Conservation (phyloP, 23 tunicate genomes). For the Pegea sp. region DNA sequence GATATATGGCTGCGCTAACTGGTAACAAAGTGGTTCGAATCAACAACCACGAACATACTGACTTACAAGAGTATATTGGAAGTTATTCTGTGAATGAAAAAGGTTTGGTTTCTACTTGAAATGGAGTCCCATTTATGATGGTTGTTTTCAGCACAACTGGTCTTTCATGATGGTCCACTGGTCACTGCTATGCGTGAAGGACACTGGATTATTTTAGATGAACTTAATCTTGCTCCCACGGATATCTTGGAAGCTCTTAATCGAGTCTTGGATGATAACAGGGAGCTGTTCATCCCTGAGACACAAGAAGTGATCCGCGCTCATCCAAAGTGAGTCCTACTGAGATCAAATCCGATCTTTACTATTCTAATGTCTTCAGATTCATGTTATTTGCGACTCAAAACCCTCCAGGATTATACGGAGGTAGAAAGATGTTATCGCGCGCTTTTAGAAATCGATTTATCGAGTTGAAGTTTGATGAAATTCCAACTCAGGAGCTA, state of each 20-base stretch:
- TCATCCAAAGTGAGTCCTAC: conserved; percentile 45
- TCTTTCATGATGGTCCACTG: conserved; percentile 86
- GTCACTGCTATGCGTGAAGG: conserved; percentile 98
- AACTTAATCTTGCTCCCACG: conserved; percentile 91
- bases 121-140: neutral
- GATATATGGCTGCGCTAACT: conserved; percentile 33
- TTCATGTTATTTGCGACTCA: conserved; percentile 84
- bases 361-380: conserved; percentile 2
- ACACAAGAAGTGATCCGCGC: conserved; percentile 78
- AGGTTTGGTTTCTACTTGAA: conserved; percentile 10
- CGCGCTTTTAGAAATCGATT: conserved; percentile 82
- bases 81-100: conserved; percentile 25
- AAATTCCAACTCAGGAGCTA: conserved; percentile 65
- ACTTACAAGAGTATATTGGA: conserved; percentile 92
- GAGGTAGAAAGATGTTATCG: conserved; percentile 73
- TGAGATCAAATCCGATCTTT: neutral
- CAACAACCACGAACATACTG: conserved; percentile 96
- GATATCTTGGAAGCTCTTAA: conserved; percentile 91
- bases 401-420: conserved; percentile 91
- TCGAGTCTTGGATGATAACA: conserved; percentile 96
- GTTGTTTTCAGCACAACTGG: conserved; percentile 20
- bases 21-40: conserved; percentile 78
- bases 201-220: conserved; percentile 85
- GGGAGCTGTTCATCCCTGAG: conserved; percentile 84
- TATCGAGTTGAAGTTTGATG: conserved; percentile 72